These are phyloP conservation scores for Sarcophaga bullata DNA, from an alignment of 1,140 invertebrate species.

Conservation along the genomic window DNA sequence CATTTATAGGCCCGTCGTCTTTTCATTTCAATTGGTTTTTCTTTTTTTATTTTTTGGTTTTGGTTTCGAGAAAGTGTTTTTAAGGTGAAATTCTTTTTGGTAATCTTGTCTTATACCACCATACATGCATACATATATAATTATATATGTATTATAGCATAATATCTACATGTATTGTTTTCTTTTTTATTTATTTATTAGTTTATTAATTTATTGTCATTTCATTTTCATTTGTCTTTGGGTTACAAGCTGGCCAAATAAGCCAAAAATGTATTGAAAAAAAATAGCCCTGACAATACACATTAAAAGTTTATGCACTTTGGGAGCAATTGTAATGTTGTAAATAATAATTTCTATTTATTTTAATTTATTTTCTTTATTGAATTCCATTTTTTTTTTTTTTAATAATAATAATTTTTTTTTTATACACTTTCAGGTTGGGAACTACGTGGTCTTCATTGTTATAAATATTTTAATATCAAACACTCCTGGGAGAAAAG, in stretches of 20 bases:
- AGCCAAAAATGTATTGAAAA: too few relatives aligned
- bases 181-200: neutral
- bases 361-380: too few relatives aligned
- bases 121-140: slow-evolving; percentile 25
- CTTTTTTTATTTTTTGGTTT: neutral
- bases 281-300: slow-evolving; percentile 13
- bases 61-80: slow-evolving; percentile 39
- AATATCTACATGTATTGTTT: slow-evolving; percentile 6
- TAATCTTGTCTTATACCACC: slow-evolving; percentile 1
- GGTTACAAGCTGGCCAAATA: slow-evolving; percentile 7
- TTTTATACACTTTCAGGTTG: slow-evolving; percentile 76
- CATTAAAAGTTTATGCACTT: neutral
- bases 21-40: too few relatives aligned
- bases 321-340: too few relatives aligned
- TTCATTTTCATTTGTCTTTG: slow-evolving; percentile 35
- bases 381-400: too few relatives aligned
- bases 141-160: slow-evolving; percentile 28
- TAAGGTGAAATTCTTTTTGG: slow-evolving; percentile 37
- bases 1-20: too few relatives aligned
- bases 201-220: slow-evolving; percentile 8
- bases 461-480: slow-evolving; percentile 96
- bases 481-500: slow-evolving; percentile 96
- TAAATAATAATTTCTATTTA: too few relatives aligned
- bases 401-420: slow-evolving; percentile 17
- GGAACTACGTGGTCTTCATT: slow-evolving; percentile 89